Conservation (phyloP, 2,113 vertebrate species). For the Mola mola region DNA sequence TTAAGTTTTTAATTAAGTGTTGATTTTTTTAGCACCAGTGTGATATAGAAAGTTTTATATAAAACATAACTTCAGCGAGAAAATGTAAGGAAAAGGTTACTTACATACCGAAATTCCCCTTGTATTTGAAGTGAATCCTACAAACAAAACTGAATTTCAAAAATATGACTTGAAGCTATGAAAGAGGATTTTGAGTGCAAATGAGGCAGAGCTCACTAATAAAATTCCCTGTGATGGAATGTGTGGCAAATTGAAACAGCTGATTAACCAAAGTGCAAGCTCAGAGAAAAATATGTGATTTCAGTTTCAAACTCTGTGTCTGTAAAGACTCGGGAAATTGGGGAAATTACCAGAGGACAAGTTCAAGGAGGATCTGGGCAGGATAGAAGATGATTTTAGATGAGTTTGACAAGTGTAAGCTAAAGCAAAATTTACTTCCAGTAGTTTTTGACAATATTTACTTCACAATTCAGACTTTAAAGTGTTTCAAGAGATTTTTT, state of each 20-base stretch:
- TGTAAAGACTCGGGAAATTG: slow-evolving; percentile 3
- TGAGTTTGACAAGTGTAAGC: too few species aligned
- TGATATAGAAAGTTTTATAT: too few species aligned
- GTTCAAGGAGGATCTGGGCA: neutral
- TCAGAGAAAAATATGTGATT: slow-evolving; percentile 13
- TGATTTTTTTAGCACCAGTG: neutral
- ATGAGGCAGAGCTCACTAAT: neutral
- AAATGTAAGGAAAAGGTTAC: neutral
- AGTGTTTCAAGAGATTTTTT: neutral
- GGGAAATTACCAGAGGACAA: neutral
- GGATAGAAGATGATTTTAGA: neutral
- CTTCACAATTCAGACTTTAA: too few species aligned
- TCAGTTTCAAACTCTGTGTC: neutral
- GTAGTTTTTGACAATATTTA: too few species aligned
- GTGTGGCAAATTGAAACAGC: neutral
- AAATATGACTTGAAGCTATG: too few species aligned
- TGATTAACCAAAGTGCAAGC: too few species aligned
- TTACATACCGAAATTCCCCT: too few species aligned
- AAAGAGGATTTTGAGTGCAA: neutral
- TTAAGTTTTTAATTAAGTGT: neutral
- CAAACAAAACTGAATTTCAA: too few species aligned
- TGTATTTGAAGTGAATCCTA: too few species aligned
- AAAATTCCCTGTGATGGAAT: neutral
- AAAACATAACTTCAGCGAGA: too few species aligned
- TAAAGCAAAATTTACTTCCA: too few species aligned